phyloP scores from a whole-genome alignment of 2,797 vertebrate species.

The Falco novaeseelandiae region DNA sequence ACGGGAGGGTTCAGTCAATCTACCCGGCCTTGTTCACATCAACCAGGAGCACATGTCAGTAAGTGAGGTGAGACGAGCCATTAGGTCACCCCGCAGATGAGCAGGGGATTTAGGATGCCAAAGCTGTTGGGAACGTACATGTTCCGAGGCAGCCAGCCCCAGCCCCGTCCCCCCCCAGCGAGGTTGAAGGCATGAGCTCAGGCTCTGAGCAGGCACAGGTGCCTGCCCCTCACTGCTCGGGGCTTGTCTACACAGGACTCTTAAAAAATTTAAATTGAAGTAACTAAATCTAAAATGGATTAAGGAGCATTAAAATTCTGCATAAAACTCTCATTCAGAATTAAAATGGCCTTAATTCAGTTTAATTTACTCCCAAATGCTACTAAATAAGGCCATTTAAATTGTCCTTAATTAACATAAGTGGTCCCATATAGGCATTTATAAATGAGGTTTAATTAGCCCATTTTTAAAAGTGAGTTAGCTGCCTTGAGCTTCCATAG shows the following conservation, averaged over 20 bases:
- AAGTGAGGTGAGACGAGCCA: neutral
- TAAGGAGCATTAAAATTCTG: constrained; percentile 15
- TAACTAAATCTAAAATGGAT: neutral
- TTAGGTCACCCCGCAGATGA: neutral
- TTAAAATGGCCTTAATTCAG: constrained; percentile 18
- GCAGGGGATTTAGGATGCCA: neutral
- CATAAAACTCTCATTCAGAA: constrained; percentile 14
- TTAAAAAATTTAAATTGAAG: neutral
- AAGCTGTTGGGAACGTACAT: neutral
- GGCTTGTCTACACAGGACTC: neutral
- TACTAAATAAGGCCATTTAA: constrained; percentile 19
- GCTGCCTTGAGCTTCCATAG: neutral
- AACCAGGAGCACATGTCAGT: neutral
- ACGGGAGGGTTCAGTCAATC: neutral
- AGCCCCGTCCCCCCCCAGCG: neutral
- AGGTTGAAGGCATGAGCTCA: neutral
- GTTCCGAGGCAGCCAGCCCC: neutral
- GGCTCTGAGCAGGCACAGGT: neutral
- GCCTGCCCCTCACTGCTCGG: neutral
- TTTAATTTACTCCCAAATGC: constrained; percentile 38
- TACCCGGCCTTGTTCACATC: neutral
- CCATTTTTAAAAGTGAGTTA: neutral
- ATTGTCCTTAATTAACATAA: constrained; percentile 46
- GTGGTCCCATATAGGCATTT: constrained; percentile 14
- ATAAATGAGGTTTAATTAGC: constrained; percentile 28